A percentile compares a stretch with the other conserved stretches of the same genome.
phyloP scores from a whole-genome alignment of 2,888 invertebrate genomes.

The Melanostoma mellinum region DNA sequence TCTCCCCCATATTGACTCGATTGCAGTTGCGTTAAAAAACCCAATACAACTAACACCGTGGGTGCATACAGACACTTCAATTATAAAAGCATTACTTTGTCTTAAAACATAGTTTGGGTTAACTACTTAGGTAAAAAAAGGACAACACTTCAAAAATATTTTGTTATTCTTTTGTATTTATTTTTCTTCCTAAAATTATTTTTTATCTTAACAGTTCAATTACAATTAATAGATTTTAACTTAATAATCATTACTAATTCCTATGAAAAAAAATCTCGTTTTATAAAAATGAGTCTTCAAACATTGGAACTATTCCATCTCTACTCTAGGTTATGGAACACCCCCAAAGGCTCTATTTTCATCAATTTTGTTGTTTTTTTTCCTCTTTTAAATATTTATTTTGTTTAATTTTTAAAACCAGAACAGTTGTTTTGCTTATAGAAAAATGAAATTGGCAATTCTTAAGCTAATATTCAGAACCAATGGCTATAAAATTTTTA shows the following conservation, averaged over 20 bases:
- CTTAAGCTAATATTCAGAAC: slow-evolving; percentile 43
- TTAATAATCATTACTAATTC: slow-evolving; percentile 35
- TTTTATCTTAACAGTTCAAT: slow-evolving; percentile 59
- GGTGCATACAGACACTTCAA: too few relatives aligned
- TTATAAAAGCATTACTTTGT: not conserved
- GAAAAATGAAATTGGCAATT: slow-evolving; percentile 28
- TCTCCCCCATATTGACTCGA: too few relatives aligned
- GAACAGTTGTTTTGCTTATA: slow-evolving; percentile 11
- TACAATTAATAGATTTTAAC: slow-evolving; percentile 48
- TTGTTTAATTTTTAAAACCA: slow-evolving; percentile 23
- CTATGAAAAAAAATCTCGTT: slow-evolving; percentile 49
- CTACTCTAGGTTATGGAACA: slow-evolving; percentile 4
- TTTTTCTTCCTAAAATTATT: slow-evolving; percentile 49
- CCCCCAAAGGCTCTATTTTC: slow-evolving; percentile 17
- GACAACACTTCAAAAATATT: not conserved
- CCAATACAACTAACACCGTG: too few relatives aligned
- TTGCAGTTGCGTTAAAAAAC: too few relatives aligned
- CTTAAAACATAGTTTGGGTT: not conserved
- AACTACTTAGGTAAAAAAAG: not conserved
- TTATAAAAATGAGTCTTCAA: slow-evolving; percentile 67
- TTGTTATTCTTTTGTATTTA: slow-evolving; percentile 35
- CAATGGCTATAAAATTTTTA: slow-evolving; percentile 58
- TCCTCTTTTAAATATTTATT: not conserved
- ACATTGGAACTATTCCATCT: slow-evolving; percentile 37
- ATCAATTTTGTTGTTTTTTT: not conserved